These are phyloP conservation scores for Lordiphosa collinella DNA, from an alignment of 1,140 invertebrate species.

Conservation along the genomic window DNA sequence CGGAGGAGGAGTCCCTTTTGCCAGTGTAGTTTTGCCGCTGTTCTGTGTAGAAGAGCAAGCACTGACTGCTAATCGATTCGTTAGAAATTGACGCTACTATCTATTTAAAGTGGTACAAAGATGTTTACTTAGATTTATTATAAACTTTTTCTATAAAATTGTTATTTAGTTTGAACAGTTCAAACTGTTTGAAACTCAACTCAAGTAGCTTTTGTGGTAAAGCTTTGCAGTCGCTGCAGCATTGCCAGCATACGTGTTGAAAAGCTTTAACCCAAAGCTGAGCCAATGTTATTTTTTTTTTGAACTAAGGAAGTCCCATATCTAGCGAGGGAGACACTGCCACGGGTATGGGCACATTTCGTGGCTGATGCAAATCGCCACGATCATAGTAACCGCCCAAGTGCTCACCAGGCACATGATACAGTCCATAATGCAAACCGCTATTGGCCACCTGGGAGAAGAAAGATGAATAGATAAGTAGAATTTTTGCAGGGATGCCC, in stretches of 20 bases:
- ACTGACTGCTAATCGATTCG: too few species aligned
- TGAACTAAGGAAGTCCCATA: conserved; percentile 12
- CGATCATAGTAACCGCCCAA: conserved; percentile 69
- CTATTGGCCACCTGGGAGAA: conserved; percentile 62
- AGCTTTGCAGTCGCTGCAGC: neutral
- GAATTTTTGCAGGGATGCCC: too few species aligned
- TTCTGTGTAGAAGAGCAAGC: neutral
- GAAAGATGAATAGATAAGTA: too few species aligned
- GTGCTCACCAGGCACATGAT: conserved; percentile 72
- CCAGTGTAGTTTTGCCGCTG: neutral
- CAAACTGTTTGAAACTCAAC: conserved; percentile 12
- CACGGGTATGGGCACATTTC: conserved; percentile 69
- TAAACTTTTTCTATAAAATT: neutral
- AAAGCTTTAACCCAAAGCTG: neutral
- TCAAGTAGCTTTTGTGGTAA: conserved; percentile 13
- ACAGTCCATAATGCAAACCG: conserved; percentile 73
- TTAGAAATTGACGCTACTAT: too few species aligned
- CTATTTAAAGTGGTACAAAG: too few species aligned
- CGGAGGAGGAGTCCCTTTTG: conserved; percentile 10
- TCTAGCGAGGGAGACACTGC: conserved; percentile 51
- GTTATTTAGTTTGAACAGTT: neutral
- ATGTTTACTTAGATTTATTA: neutral
- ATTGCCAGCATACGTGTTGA: conserved; percentile 19
- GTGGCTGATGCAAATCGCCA: conserved; percentile 66
- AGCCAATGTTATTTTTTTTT: neutral